A percentile compares a stretch with the other conserved stretches of the same genome.
Conservation (phyloP, 2,888 invertebrate genomes). For the Drosophila multiciliata region DNA sequence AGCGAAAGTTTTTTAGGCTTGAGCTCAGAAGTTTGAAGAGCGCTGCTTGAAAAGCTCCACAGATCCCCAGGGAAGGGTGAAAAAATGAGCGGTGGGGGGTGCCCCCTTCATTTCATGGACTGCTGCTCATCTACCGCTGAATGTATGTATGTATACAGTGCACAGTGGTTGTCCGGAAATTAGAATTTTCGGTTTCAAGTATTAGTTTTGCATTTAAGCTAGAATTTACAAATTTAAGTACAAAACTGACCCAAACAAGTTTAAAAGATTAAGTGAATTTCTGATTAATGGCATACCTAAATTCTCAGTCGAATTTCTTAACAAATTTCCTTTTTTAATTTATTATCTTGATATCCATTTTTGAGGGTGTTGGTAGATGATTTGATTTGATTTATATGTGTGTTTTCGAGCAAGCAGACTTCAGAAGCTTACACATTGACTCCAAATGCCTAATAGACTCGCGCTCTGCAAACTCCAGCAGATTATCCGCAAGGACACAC, state of each 20-base stretch:
- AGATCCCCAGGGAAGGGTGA: neutral
- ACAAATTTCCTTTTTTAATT: neutral
- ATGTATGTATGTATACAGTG: neutral
- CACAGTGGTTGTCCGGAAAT: neutral
- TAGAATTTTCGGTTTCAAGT: neutral
- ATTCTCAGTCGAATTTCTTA: neutral
- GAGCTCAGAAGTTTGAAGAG: slow-evolving; percentile 47
- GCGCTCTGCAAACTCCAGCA: slow-evolving; percentile 26
- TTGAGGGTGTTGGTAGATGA: neutral
- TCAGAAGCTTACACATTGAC: neutral
- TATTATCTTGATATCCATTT: neutral
- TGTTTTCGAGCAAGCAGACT: neutral
- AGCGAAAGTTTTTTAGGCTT: slow-evolving; percentile 35
- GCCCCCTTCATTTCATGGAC: neutral
- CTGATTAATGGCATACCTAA: neutral
- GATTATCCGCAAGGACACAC: slow-evolving; percentile 43
- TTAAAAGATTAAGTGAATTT: neutral
- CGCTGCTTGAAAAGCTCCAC: slow-evolving; percentile 17
- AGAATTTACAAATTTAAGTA: neutral
- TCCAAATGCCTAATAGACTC: slow-evolving; percentile 30
- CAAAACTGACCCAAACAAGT: neutral
- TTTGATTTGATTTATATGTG: slow-evolving; percentile 2
- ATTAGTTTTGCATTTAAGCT: neutral
- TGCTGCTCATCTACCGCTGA: neutral
- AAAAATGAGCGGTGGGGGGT: neutral